A percentile compares a stretch with the other conserved stretches of the same genome.
These are phyloP conservation scores for Oryzias dopingdopingensis DNA, from an alignment of 2,797 vertebrate species.

Conservation along the genomic window DNA sequence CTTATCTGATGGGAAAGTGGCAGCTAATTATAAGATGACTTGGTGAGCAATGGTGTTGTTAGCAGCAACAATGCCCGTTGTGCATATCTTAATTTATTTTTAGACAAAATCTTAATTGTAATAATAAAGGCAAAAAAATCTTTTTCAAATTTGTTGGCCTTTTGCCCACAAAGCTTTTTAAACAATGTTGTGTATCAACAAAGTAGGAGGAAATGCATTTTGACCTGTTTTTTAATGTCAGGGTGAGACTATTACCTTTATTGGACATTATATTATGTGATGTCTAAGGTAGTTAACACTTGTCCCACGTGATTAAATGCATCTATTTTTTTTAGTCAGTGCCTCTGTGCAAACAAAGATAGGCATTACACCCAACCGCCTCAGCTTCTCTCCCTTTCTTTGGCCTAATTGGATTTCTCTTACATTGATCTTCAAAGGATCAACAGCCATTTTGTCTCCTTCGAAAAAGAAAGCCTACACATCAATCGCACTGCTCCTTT, in stretches of 20 bases:
- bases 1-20: conserved; percentile 64
- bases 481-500: conserved; percentile 74
- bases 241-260: conserved; percentile 19
- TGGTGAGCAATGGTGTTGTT: conserved; percentile 29
- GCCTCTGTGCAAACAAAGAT: conserved; percentile 38
- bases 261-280: background rate
- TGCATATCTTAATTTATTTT: conserved; percentile 48
- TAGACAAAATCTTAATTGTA: conserved; percentile 54
- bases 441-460: conserved; percentile 54
- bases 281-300: conserved; percentile 28
- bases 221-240: conserved; percentile 53
- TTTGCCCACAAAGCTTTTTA: conserved; percentile 32
- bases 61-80: conserved; percentile 33
- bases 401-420: conserved; percentile 81
- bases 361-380: conserved; percentile 67
- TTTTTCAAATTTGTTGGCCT: conserved; percentile 34
- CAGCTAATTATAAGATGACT: conserved; percentile 61
- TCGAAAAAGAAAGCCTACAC: conserved; percentile 69
- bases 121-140: conserved; percentile 41
- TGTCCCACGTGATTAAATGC: conserved; percentile 36
- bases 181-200: conserved; percentile 43
- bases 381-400: conserved; percentile 72
- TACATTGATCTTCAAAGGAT: conserved; percentile 81
- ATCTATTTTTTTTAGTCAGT: conserved; percentile 41
- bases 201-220: conserved; percentile 62